These are phyloP conservation scores for Pollicipes pollicipes DNA, from an alignment of 1,140 invertebrate genomes.

Conservation along the genomic window DNA sequence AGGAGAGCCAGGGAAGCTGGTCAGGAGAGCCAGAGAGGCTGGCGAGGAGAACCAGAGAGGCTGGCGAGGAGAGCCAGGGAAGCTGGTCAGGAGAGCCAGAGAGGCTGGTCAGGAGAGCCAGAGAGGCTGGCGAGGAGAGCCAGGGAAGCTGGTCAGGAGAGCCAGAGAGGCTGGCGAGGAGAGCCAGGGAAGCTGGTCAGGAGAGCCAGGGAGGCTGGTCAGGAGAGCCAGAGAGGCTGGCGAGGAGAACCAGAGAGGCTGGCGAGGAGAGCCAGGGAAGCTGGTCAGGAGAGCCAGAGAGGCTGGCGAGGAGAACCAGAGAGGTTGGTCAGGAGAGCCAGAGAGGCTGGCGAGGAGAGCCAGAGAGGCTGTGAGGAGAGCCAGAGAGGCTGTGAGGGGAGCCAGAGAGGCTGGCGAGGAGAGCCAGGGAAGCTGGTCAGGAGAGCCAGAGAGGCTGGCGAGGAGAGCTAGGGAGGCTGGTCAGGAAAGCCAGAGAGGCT, in stretches of 20 bases:
- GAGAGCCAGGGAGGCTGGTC: constrained; percentile 3
- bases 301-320: background rate
- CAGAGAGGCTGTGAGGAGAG: too few species aligned
- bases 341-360: too few species aligned
- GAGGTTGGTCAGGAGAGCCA: background rate
- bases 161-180: constrained; percentile 1
- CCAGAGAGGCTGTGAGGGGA: too few species aligned
- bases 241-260: constrained; percentile 1
- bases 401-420: background rate
- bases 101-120: too few species aligned
- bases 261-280: constrained; percentile 4
- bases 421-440: background rate
- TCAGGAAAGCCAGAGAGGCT: background rate
- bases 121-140: too few species aligned
- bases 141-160: too few species aligned
- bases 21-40: too few species aligned
- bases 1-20: too few species aligned
- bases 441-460: constrained; percentile 5
- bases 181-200: background rate
- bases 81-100: too few species aligned
- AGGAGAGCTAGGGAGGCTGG: constrained; percentile 1
- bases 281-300: background rate
- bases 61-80: too few species aligned
- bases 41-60: too few species aligned
- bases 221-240: background rate